Percentiles rank a stretch among this genome's conserved stretches.
phyloP scores from a whole-genome alignment of 2,888 invertebrate species.

The Drosophila borborema region DNA sequence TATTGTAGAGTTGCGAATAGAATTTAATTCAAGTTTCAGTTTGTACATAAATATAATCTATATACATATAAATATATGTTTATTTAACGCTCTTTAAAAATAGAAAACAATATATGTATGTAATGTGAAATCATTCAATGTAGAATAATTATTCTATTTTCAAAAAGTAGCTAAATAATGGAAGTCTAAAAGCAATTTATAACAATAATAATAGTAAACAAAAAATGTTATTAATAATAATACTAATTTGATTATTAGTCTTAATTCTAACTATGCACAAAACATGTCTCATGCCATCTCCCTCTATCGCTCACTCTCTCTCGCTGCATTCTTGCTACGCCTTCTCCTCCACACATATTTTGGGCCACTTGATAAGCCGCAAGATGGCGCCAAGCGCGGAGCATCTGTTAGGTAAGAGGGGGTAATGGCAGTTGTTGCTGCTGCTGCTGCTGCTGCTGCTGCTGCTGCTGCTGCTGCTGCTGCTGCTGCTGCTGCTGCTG shows the following conservation, averaged over 20 bases:
- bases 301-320: not conserved
- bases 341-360: constrained; percentile 7
- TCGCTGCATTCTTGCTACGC: not conserved
- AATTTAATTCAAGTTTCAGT: too few relatives aligned
- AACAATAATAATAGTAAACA: not conserved
- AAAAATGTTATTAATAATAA: not conserved
- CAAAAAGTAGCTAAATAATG: not conserved
- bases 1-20: too few relatives aligned
- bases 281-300: not conserved
- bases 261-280: too few relatives aligned
- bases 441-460: constrained; percentile 21
- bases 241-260: not conserved
- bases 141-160: too few relatives aligned
- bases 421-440: constrained; percentile 25
- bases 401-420: not conserved
- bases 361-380: constrained; percentile 61
- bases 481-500: constrained; percentile 18
- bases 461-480: constrained; percentile 21
- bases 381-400: constrained; percentile 63
- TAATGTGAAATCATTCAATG: too few relatives aligned
- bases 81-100: too few relatives aligned
- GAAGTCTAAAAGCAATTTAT: too few relatives aligned
- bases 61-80: too few relatives aligned
- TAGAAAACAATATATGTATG: too few relatives aligned
- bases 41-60: too few relatives aligned